Percentiles rank a stretch among this genome's conserved stretches.
These are phyloP conservation scores for Schizopygopsis pylzovi DNA, from an alignment of 2,797 vertebrate genomes.

Conservation along the genomic window DNA sequence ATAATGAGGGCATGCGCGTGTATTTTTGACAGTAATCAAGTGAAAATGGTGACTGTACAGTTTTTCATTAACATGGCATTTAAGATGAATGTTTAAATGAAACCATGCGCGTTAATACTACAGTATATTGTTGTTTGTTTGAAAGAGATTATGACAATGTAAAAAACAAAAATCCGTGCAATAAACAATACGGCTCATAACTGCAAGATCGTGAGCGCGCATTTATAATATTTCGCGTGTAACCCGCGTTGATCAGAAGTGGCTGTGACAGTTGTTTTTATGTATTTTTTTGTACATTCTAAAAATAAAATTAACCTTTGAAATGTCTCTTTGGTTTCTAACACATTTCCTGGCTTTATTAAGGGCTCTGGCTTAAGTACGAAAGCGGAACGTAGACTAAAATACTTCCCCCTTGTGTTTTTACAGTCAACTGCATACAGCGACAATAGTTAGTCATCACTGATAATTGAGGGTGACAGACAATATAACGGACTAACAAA, in stretches of 20 bases:
- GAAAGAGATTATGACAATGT: neutral
- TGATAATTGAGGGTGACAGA: neutral
- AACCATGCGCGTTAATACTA: neutral
- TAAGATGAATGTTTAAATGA: neutral
- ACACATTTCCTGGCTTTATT: neutral
- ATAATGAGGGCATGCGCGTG: neutral
- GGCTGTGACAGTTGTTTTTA: neutral
- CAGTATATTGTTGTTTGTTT: neutral
- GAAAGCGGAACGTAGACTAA: neutral
- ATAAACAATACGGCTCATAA: neutral
- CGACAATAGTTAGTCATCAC: neutral
- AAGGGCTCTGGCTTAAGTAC: neutral
- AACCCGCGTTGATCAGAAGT: neutral
- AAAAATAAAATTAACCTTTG: neutral
- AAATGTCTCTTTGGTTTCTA: neutral
- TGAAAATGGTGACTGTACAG: neutral
- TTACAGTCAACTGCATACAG: neutral
- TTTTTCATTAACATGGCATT: neutral
- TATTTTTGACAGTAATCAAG: neutral
- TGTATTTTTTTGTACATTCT: neutral
- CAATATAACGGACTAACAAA: neutral
- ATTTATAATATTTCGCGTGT: neutral
- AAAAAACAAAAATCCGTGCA: neutral
- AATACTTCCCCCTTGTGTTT: neutral
- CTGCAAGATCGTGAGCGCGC: neutral